Percentiles rank a stretch among this genome's conserved stretches.
These are phyloP conservation scores for Rhynchotus rufescens DNA, from an alignment of 2,797 vertebrate species.

Conservation along the genomic window DNA sequence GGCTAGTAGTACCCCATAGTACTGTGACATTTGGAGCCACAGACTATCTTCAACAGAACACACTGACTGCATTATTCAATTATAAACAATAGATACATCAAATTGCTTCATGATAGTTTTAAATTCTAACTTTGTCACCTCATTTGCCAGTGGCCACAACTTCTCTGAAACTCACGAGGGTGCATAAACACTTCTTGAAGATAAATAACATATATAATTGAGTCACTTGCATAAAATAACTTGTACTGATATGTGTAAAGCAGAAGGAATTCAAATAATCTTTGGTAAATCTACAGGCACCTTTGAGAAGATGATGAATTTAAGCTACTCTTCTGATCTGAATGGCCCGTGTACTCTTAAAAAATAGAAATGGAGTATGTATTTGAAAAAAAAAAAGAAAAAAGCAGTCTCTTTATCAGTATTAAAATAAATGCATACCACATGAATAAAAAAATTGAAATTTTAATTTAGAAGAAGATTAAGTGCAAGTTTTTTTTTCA, in stretches of 20 bases:
- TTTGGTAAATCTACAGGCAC: background rate
- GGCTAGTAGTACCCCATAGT: background rate
- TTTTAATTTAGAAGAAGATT: background rate
- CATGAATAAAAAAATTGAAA: background rate
- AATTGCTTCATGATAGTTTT: background rate
- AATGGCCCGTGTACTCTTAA: background rate
- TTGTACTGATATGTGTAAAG: background rate
- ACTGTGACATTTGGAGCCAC: background rate
- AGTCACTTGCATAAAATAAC: rapidly evolving
- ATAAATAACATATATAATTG: background rate
- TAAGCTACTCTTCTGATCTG: background rate
- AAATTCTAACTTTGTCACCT: background rate
- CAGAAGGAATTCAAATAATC: background rate
- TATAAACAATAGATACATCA: background rate
- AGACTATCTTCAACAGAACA: background rate
- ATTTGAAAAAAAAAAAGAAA: background rate
- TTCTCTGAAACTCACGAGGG: background rate
- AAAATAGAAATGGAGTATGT: background rate
- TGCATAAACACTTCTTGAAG: background rate
- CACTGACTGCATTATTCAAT: background rate
- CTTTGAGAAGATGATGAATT: background rate
- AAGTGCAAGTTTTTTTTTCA: background rate
- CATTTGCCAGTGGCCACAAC: background rate
- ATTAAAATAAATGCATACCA: background rate
- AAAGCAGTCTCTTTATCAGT: background rate